A percentile compares a stretch with the other conserved stretches of the same genome.
Evolutionary conservation across 2,888 invertebrate species (phyloP).

Genomic region (Zootermopsis nevadensis): DNA sequence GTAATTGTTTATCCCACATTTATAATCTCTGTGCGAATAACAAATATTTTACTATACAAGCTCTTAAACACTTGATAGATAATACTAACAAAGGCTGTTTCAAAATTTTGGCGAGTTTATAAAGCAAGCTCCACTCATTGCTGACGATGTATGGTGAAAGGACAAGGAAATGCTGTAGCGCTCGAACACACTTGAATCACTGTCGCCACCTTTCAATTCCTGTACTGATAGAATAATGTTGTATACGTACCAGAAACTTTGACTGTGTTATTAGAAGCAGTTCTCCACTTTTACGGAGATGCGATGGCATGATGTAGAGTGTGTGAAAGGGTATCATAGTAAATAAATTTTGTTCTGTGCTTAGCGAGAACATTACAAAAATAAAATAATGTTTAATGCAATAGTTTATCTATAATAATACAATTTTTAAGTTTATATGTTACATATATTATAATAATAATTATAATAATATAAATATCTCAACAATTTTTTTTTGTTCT

Average conservation of each 20-base stretch:
- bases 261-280: conserved; percentile 33
- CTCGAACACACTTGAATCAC: conserved; percentile 26
- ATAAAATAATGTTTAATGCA: conserved; percentile 37
- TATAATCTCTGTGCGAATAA: too few relatives aligned
- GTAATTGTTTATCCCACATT: too few relatives aligned
- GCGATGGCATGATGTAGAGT: conserved; percentile 16
- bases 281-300: background rate
- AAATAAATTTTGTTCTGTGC: background rate
- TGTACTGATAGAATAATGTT: conserved; percentile 33
- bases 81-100: too few relatives aligned
- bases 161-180: background rate
- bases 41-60: too few relatives aligned
- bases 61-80: too few relatives aligned
- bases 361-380: conserved; percentile 14
- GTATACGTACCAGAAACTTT: conserved; percentile 40
- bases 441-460: conserved; percentile 34
- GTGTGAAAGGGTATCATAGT: background rate
- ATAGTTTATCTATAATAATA: conserved; percentile 37
- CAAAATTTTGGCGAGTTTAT: background rate
- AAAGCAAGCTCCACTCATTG: background rate
- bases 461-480: conserved; percentile 39
- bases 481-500: conserved; percentile 42
- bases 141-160: background rate
- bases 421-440: conserved; percentile 46
- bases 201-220: conserved; percentile 3